phyloP scores from a whole-genome alignment of 2,797 vertebrate genomes.

The Leptatherina wallacei region DNA sequence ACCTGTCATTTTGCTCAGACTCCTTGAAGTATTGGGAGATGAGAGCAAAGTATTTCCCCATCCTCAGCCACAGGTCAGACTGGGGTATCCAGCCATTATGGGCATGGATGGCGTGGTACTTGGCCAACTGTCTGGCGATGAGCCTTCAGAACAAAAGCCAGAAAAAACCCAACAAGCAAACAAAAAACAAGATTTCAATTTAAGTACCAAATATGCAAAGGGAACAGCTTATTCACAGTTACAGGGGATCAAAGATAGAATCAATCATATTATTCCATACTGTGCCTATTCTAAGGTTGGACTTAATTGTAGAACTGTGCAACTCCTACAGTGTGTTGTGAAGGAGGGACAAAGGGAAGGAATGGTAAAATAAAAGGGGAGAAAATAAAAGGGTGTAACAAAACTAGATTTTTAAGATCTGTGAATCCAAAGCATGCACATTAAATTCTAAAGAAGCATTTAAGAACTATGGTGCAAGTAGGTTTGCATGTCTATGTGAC shows the following conservation, averaged over 20 bases:
- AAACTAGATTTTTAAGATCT: not conserved
- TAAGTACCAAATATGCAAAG: not conserved
- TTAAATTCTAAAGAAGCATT: not conserved
- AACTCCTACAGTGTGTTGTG: not conserved
- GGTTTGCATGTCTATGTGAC: not conserved
- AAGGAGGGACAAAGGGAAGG: accelerated
- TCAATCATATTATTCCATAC: not conserved
- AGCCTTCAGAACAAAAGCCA: slow-evolving; percentile 79
- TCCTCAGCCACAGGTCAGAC: slow-evolving; percentile 95
- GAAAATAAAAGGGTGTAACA: too few species aligned
- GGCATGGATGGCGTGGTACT: slow-evolving; percentile 97
- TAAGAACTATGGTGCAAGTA: not conserved
- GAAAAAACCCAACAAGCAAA: not conserved
- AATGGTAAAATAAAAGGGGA: too few species aligned
- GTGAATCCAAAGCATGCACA: accelerated
- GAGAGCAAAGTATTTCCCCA: slow-evolving; percentile 96
- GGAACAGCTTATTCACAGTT: not conserved
- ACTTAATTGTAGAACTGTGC: too few species aligned
- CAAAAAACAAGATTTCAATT: not conserved
- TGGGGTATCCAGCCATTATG: slow-evolving; percentile 98
- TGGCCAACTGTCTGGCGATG: slow-evolving; percentile 94
- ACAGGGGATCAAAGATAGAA: too few species aligned
- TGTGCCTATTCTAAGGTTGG: not conserved
- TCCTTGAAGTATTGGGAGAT: slow-evolving; percentile 91
- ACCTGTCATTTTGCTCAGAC: slow-evolving; percentile 89